Percentiles rank a stretch among this genome's conserved stretches.
Conservation (phyloP, 1,140 invertebrate species). For the Apolygus lucorum region DNA sequence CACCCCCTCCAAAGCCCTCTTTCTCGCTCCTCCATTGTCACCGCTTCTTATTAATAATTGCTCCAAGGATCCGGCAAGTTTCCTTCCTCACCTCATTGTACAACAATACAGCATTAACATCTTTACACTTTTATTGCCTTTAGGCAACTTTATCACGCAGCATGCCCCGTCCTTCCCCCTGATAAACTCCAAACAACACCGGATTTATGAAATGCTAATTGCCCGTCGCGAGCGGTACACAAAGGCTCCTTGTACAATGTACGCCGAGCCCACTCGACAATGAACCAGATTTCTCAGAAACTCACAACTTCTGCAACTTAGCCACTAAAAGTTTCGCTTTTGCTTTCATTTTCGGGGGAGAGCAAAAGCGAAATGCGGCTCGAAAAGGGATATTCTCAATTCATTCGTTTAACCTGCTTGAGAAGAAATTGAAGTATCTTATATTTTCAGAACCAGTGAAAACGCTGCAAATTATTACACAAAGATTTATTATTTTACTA, state of each 20-base stretch:
- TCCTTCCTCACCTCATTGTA: not conserved
- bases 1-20: not conserved
- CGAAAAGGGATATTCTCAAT: no score
- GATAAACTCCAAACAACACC: constrained; percentile 17
- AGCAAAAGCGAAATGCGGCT: no score
- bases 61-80: constrained; percentile 16
- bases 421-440: no score
- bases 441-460: no score
- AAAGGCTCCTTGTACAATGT: constrained; percentile 2
- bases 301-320: not conserved
- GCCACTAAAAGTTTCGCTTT: not conserved
- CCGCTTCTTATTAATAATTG: constrained; percentile 15
- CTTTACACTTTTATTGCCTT: constrained; percentile 18
- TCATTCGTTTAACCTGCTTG: no score
- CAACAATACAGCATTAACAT: constrained; percentile 16
- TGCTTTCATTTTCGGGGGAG: not conserved
- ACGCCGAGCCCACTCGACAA: not conserved
- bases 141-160: constrained; percentile 11
- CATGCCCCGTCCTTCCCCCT: not conserved
- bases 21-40: not conserved
- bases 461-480: no score
- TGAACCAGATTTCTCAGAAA: constrained; percentile 9
- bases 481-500: no score
- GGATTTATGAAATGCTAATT: not conserved
- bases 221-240: not conserved